Evolutionary conservation across 1,140 invertebrate species (phyloP).

Genomic region (Drosophila ohnishii): DNA sequence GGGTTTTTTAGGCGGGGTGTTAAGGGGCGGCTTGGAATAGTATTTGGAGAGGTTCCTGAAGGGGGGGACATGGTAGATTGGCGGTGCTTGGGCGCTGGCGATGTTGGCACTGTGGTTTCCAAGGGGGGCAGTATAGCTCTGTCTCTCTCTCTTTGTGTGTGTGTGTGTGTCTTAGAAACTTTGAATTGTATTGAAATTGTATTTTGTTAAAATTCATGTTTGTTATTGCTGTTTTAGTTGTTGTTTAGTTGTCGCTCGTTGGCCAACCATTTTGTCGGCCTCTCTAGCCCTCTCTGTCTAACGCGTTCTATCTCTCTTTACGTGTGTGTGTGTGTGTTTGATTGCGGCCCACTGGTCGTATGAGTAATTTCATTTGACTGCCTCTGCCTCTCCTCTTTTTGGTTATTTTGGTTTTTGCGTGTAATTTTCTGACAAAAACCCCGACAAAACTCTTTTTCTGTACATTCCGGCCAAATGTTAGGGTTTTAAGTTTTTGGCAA

Average conservation of each 20-base stretch:
- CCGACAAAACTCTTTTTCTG: conserved; percentile 23
- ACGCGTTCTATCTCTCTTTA: conserved; percentile 1
- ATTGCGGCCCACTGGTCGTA: conserved; percentile 52
- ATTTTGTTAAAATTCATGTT: conserved; percentile 82
- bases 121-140: not conserved
- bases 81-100: conserved; percentile 51
- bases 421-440: conserved; percentile 53
- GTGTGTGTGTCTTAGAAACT: conserved; percentile 74
- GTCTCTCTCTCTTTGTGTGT: conserved; percentile 24
- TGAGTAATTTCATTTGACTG: conserved; percentile 59
- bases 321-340: conserved; percentile 20
- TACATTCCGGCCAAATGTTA: conserved; percentile 9
- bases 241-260: conserved; percentile 70
- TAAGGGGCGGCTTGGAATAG: conserved; percentile 1
- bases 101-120: conserved; percentile 70
- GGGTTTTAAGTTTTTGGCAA: conserved; percentile 30
- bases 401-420: conserved; percentile 68
- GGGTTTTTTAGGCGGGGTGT: not conserved
- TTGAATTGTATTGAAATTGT: conserved; percentile 83
- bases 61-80: conserved; percentile 18
- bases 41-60: conserved; percentile 8
- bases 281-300: conserved; percentile 40
- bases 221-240: conserved; percentile 73
- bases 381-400: conserved; percentile 12
- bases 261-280: conserved; percentile 79